These are phyloP conservation scores for Shargacucullia verbasci DNA, from an alignment of 2,888 invertebrate species.

Conservation along the genomic window DNA sequence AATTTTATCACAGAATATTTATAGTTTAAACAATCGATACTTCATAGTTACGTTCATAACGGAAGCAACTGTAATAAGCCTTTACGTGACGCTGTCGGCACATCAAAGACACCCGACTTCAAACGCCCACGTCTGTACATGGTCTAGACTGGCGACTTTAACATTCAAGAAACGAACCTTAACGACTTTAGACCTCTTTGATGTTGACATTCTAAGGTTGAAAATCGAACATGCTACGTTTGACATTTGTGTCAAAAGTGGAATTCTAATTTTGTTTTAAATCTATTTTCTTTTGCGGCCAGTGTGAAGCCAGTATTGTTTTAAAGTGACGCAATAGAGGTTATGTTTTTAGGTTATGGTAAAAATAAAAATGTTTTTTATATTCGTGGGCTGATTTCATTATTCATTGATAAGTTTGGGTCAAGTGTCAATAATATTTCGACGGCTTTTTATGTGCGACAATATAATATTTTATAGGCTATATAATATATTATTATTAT, in stretches of 20 bases:
- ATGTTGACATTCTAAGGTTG: background rate
- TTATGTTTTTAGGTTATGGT: background rate
- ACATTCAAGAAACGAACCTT: constrained; percentile 1
- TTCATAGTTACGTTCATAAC: constrained; percentile 22
- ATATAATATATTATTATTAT: background rate
- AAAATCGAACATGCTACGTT: background rate
- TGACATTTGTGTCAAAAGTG: background rate
- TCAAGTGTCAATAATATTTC: constrained; percentile 25
- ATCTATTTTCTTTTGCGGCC: background rate
- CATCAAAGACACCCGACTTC: constrained; percentile 46
- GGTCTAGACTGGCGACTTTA: constrained; percentile 9
- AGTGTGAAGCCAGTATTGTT: background rate
- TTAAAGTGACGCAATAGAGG: background rate
- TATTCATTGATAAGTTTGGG: constrained; percentile 10
- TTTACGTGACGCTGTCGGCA: constrained; percentile 33
- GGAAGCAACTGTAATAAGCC: constrained; percentile 50
- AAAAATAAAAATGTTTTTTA: background rate
- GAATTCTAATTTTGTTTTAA: background rate
- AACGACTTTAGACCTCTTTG: constrained; percentile 4
- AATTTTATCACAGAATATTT: constrained; percentile 37
- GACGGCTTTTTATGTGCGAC: constrained; percentile 7
- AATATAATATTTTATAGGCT: background rate
- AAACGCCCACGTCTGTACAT: constrained; percentile 21
- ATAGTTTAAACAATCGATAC: constrained; percentile 37
- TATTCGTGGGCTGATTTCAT: constrained; percentile 1